Conservation (phyloP, 1,140 invertebrate genomes). For the Lepidurus arcticus region DNA sequence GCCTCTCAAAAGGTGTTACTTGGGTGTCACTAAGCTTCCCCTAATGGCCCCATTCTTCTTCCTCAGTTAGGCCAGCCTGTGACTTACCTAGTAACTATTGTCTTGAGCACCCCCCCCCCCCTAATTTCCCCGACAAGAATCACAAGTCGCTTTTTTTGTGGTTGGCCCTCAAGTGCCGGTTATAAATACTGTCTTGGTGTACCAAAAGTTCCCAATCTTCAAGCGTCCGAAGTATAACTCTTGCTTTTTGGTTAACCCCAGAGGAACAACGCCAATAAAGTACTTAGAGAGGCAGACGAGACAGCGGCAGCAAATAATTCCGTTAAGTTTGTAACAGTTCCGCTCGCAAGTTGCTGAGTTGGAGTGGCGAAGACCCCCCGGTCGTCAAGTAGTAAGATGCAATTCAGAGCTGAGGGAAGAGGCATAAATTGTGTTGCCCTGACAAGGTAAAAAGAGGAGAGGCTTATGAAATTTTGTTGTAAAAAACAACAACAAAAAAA, state of each 20-base stretch:
- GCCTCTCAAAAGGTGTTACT: neutral
- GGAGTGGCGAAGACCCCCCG: neutral
- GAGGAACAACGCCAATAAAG: slow-evolving; percentile 1
- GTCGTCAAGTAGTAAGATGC: neutral
- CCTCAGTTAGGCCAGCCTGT: neutral
- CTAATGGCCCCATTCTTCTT: slow-evolving; percentile 18
- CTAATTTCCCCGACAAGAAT: slow-evolving; percentile 9
- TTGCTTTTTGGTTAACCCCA: neutral
- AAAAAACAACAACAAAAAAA: neutral
- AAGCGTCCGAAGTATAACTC: neutral
- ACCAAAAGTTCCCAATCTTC: neutral
- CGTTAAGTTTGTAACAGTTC: neutral
- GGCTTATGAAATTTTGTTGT: neutral
- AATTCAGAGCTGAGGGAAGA: neutral
- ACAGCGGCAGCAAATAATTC: slow-evolving; percentile 13
- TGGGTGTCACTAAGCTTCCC: slow-evolving; percentile 8
- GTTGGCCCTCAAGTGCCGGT: neutral
- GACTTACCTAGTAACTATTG: slow-evolving; percentile 19
- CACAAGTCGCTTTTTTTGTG: slow-evolving; percentile 1
- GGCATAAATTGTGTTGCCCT: neutral
- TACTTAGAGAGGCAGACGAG: slow-evolving; percentile 6
- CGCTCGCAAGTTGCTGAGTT: neutral
- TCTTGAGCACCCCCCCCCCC: neutral
- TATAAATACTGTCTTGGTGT: slow-evolving; percentile 2
- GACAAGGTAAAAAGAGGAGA: neutral